Evolutionary conservation across 2,113 vertebrate species (phyloP).

Genomic region (Caranx ignobilis): DNA sequence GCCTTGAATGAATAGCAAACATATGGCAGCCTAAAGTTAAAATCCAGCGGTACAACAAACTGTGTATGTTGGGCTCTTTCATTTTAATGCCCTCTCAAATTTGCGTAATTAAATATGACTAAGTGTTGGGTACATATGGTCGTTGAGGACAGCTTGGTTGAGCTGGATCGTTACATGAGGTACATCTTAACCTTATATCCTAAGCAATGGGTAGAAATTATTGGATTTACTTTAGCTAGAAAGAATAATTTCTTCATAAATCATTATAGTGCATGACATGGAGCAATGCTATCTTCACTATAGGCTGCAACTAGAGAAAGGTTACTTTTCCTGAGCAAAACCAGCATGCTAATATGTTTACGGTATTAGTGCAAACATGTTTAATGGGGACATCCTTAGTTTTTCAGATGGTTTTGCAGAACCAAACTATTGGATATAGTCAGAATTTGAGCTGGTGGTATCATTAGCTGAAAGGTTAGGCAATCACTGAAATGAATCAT

Average conservation of each 20-base stretch:
- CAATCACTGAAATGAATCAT: background rate
- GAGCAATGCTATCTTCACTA: background rate
- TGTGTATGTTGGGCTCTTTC: constrained; percentile 15
- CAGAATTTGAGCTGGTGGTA: background rate
- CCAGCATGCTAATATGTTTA: background rate
- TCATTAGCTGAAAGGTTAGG: background rate
- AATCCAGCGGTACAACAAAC: constrained; percentile 26
- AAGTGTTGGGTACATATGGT: constrained; percentile 19
- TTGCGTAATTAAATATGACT: constrained; percentile 42
- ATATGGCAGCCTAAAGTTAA: constrained; percentile 37
- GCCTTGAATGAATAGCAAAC: constrained; percentile 52
- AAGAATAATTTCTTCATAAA: background rate
- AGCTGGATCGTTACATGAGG: background rate
- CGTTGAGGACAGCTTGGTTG: background rate
- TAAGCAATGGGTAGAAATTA: background rate
- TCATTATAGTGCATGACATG: background rate
- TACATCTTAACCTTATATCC: constrained; percentile 2
- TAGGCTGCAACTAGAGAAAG: no score
- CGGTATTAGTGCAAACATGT: background rate
- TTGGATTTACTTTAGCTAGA: background rate
- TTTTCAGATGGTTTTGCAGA: background rate
- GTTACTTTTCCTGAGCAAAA: background rate
- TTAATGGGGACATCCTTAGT: background rate
- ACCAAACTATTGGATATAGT: background rate
- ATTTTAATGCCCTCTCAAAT: constrained; percentile 27